These are phyloP conservation scores for Scaptomyza montana DNA, from an alignment of 1,140 invertebrate species.

Conservation along the genomic window DNA sequence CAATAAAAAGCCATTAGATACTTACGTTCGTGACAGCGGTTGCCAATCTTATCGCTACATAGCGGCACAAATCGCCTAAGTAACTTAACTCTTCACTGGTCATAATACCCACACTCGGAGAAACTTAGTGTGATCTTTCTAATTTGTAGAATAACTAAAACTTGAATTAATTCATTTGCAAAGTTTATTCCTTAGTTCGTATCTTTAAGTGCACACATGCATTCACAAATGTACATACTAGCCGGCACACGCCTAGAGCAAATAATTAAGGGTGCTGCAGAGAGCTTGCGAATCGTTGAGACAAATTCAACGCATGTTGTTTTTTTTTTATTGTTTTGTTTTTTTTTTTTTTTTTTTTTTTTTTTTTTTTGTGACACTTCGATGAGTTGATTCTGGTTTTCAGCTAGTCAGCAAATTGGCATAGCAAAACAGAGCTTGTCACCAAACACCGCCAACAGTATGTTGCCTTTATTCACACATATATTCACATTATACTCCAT, in stretches of 20 bases:
- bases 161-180: not conserved
- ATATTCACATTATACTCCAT: constrained; percentile 7
- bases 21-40: constrained; percentile 32
- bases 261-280: not conserved
- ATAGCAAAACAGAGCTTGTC: not conserved
- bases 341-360: not conserved
- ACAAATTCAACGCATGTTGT: not conserved
- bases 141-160: not conserved
- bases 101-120: not conserved
- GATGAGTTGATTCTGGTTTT: constrained; percentile 1
- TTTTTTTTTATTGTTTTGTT: not conserved
- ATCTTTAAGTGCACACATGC: constrained; percentile 5
- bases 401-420: not conserved
- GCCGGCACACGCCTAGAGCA: constrained; percentile 22
- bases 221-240: too few species aligned
- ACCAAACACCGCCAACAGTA: constrained; percentile 21
- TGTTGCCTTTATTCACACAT: constrained; percentile 15
- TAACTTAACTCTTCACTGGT: not conserved
- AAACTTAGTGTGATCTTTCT: not conserved
- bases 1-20: constrained; percentile 73
- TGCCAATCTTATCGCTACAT: constrained; percentile 58
- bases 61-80: not conserved
- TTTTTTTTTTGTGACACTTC: not conserved
- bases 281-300: not conserved
- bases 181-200: not conserved